phyloP scores from a whole-genome alignment of 2,113 vertebrate species.

The Centrocercus urophasianus region DNA sequence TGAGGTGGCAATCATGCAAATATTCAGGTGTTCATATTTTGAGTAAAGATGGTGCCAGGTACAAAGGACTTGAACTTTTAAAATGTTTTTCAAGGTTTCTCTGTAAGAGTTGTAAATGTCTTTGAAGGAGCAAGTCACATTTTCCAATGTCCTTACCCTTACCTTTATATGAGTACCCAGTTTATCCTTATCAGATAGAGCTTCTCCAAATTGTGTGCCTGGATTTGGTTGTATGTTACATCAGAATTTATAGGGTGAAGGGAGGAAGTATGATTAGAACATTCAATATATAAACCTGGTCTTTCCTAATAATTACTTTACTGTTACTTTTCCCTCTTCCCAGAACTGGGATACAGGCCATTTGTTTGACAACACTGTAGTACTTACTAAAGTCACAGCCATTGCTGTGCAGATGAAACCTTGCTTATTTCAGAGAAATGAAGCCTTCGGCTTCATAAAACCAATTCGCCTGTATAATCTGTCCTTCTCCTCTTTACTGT shows the following conservation, averaged over 20 bases:
- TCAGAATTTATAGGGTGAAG: background rate
- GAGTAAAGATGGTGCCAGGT: background rate
- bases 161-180: background rate
- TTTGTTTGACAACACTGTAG: background rate
- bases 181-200: background rate
- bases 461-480: background rate
- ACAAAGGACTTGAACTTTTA: background rate
- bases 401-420: background rate
- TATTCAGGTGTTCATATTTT: background rate
- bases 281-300: background rate
- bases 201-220: background rate
- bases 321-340: background rate
- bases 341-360: background rate
- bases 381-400: background rate
- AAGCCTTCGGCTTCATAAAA: background rate
- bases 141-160: background rate
- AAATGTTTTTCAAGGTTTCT: background rate
- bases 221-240: background rate
- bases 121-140: rapidly evolving
- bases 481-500: background rate
- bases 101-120: background rate
- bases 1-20: background rate
- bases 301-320: background rate
- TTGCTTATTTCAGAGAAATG: background rate
- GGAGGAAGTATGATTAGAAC: background rate